These are phyloP conservation scores for Tigriopus californicus DNA, from an alignment of 2,888 invertebrate species.

Conservation along the genomic window DNA sequence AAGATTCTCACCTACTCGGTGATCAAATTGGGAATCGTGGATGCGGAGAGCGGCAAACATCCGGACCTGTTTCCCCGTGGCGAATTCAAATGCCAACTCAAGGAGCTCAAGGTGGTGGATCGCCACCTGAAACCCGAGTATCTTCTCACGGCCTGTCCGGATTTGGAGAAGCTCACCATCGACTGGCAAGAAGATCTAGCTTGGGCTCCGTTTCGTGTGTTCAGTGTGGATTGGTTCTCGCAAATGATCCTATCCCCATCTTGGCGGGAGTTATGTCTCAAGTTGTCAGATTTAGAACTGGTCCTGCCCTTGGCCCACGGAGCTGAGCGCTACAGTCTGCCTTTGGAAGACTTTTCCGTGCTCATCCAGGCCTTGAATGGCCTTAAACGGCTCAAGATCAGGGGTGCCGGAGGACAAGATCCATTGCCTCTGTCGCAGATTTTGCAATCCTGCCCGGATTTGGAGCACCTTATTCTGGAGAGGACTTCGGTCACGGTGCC, in stretches of 20 bases:
- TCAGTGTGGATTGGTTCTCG: neutral
- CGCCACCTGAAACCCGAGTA: neutral
- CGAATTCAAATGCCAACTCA: neutral
- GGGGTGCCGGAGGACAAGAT: neutral
- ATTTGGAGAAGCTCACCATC: neutral
- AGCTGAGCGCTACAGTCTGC: neutral
- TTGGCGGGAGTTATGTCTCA: neutral
- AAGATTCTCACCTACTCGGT: neutral
- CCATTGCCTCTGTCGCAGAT: too few species aligned
- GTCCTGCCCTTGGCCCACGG: neutral
- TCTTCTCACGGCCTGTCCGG: neutral
- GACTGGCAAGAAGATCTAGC: neutral
- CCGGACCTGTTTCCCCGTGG: too few species aligned
- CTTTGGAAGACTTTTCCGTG: neutral
- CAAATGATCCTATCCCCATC: neutral
- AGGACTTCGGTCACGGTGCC: too few species aligned
- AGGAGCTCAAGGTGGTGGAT: constrained; percentile 1
- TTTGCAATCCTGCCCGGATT: too few species aligned
- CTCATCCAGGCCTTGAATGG: neutral
- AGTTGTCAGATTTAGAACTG: neutral
- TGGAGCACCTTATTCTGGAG: too few species aligned
- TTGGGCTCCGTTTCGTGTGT: neutral
- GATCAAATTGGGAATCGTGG: neutral
- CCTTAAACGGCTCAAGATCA: neutral
- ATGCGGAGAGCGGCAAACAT: neutral